Base-by-base conservation (phyloP, 1,140 invertebrate genomes). In the Ceratina japonica region DNA sequence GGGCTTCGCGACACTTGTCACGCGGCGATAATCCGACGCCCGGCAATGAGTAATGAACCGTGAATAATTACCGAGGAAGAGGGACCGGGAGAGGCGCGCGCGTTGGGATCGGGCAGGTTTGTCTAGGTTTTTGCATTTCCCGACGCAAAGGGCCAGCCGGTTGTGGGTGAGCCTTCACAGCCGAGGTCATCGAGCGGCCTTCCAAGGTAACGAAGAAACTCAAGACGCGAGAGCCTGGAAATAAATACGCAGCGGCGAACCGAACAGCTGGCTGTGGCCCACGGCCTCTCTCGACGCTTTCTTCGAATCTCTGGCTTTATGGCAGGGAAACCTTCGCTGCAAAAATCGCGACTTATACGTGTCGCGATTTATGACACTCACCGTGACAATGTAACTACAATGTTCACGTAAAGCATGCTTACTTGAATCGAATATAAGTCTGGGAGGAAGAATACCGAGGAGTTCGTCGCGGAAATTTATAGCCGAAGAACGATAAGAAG, bases 1-100 rank as follows among this genome's bases (percentile, higher is more conserved):
- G 24, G 31, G 61, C 2, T 31, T 31, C 27, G 71, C 71, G 70
- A 79, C 81, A 80, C 82, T 84, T 84, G 83, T 80, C 83, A 44
- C 77, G 76, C 24, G 44, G 76, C 62, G 83, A 84, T 80, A 80
- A 84, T 80, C 83, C 59, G 83, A 83, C 83, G 69, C 70, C 70
- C 79, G 27, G 27, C 27, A 31, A 31, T 31, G 83, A 84, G 80
- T 84, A 84, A 84, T 73, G 82, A 84, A 80, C 83, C 62, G 82
- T 76, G 83, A 83, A 84, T 84, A 84, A 84, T 84, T 84, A 84
- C 58, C 56, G 65, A 80, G 72, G 77, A 75, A 82, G 84, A 84
- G 84, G 83, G 81, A 68, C 27, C 72, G 59, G 27, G 27, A 31
- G 27, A 31, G 2, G 27, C 27, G 27, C 27, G 27, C 27, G 27